Evolutionary conservation across 2,113 vertebrate species (phyloP).

Genomic region (Callopanchax toddi): DNA sequence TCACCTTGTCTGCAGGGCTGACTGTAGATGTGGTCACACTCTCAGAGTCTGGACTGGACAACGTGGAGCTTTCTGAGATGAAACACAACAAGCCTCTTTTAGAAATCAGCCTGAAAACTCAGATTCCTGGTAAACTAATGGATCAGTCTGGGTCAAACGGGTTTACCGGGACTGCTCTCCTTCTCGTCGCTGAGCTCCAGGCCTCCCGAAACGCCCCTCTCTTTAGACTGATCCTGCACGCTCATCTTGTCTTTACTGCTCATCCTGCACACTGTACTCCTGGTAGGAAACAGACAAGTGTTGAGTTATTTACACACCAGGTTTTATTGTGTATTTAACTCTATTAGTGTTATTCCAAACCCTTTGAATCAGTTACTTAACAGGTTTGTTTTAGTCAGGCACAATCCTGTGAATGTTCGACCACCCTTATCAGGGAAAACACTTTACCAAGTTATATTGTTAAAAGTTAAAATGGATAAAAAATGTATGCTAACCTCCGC

Average conservation of each 20-base stretch:
- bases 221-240: constrained; percentile 90
- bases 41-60: constrained; percentile 75
- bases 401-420: no score
- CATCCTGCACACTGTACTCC: constrained; percentile 89
- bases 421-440: no score
- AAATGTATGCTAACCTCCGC: constrained; percentile 67
- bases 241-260: constrained; percentile 91
- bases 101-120: neutral
- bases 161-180: constrained; percentile 74
- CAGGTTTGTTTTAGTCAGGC: no score
- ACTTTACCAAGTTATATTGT: no score
- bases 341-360: no score
- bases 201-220: constrained; percentile 82
- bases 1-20: constrained; percentile 70
- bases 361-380: neutral
- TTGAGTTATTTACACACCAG: no score
- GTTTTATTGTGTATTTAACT: neutral
- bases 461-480: neutral
- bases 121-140: no score
- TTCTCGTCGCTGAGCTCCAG: constrained; percentile 81
- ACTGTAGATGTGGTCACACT: constrained; percentile 57
- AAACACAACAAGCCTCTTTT: neutral
- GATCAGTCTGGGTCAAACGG: accelerated
- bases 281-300: constrained; percentile 39
- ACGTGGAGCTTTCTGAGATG: constrained; percentile 60